Evolutionary conservation across 2,113 vertebrate species (phyloP).

Genomic region (Elachura formosa): DNA sequence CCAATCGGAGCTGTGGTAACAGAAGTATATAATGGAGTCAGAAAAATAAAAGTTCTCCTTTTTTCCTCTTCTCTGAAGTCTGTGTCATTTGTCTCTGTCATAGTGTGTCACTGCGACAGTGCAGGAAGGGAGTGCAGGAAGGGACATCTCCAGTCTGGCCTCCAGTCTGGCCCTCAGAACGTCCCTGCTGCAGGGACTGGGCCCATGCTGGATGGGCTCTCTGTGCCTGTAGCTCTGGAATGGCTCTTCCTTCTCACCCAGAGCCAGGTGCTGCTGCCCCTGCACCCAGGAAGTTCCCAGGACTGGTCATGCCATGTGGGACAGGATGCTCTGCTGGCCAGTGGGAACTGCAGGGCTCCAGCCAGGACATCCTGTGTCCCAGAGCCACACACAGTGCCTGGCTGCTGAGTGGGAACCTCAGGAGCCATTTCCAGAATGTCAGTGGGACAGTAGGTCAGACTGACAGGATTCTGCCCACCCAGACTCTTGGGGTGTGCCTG

Average conservation of each 20-base stretch:
- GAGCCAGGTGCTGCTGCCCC: neutral
- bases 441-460: fast-evolving
- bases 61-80: no score
- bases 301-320: neutral
- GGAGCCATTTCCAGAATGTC: neutral
- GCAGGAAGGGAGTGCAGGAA: no score
- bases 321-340: fast-evolving
- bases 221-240: neutral
- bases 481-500: neutral
- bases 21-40: no score
- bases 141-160: neutral
- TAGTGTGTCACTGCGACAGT: no score
- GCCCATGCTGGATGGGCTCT: neutral
- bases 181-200: neutral
- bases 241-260: fast-evolving
- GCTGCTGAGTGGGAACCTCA: neutral
- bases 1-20: no score
- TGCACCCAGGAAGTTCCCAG: neutral
- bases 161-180: neutral
- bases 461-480: neutral
- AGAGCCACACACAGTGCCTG: neutral
- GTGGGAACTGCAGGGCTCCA: neutral
- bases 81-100: no score
- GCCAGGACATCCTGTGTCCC: neutral
- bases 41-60: no score